Evolutionary conservation across 2,113 vertebrate species (phyloP), one percentile per base, ranked within the genome.

Genomic region (Corapipo altera): DNA sequence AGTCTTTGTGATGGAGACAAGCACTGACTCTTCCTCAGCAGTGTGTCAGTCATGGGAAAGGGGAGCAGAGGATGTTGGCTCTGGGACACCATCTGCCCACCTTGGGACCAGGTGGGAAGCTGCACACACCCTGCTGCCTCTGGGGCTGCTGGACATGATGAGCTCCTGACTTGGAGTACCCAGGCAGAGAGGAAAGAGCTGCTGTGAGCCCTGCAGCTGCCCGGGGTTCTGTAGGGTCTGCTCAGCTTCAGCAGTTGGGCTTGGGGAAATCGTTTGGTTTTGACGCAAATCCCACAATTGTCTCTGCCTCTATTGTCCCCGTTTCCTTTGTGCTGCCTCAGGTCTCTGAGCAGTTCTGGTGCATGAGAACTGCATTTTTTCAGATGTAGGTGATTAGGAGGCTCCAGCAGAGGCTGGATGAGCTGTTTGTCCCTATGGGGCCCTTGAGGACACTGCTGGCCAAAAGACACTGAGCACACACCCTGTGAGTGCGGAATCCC

Each of bases 281-380:
- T 95, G 92, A 96, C 78, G n/a, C 19, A 93, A 80, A 95, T 95
- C 95, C 95, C 91, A 35, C 79, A 78, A 80, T 95, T 97, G 96
- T 97, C 48, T 84, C 55, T 86, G 75, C 46, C 43, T 83, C 92
- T 74, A 95, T 96, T 97, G 95, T 95, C 94, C 80, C 64, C 0
- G 0, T 92, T 96, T 95, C 94, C 95, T 86, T 59, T 95, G 94
- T 84, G 95, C 79, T 93, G 83, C 51, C 37, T 23, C 51, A 28
- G 72, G 89, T 91, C 88, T 73, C 96, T 54, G 48, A 91, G 88
- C 66, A 37, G 61, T 77, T 86, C 27, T 69, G 55, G 72, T 92
- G 83, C 75, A 33, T 4, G 64, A 89, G 75, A 95, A 93, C 16
- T 55, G 32, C n/a, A 8, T 52, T 91, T 95, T 94, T 74, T 86